Percentiles rank a stretch among this genome's conserved stretches.
Evolutionary conservation across 2,888 invertebrate species (phyloP).

Genomic region (Cephus sareptanus): DNA sequence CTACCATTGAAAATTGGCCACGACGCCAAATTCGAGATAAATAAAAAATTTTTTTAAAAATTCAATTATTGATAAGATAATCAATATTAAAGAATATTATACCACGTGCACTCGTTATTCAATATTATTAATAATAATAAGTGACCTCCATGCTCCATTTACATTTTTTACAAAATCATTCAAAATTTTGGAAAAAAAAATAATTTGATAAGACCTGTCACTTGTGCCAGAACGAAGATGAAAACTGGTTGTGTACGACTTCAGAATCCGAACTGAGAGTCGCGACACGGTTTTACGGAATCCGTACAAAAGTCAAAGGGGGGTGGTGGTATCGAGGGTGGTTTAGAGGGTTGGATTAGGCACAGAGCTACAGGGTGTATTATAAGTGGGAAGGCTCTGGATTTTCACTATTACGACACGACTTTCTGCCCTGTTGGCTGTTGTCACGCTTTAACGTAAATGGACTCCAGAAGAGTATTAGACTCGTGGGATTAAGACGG

Average conservation of each 20-base stretch:
- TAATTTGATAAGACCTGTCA: background rate
- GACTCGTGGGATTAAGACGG: background rate
- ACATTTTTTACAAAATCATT: too few species aligned
- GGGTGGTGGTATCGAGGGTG: constrained; percentile 23
- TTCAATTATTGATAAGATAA: too few species aligned
- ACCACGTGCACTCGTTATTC: too few species aligned
- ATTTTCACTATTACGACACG: constrained; percentile 19
- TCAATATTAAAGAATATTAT: too few species aligned
- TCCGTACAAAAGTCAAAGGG: constrained; percentile 43
- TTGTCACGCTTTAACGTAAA: constrained; percentile 1
- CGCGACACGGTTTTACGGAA: constrained; percentile 44
- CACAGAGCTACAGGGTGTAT: constrained; percentile 39
- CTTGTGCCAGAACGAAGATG: background rate
- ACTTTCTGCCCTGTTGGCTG: background rate
- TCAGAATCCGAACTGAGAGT: constrained; percentile 34
- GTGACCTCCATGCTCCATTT: too few species aligned
- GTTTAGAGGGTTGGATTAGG: constrained; percentile 54
- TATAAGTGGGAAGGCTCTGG: constrained; percentile 36
- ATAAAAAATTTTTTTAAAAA: too few species aligned
- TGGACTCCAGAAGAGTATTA: background rate
- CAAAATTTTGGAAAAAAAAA: background rate
- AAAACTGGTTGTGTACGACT: background rate
- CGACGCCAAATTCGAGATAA: too few species aligned
- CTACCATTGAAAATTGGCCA: background rate
- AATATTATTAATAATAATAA: too few species aligned